phyloP scores from a whole-genome alignment of 2,888 invertebrate species.

The Acanthosepion lycidas region DNA sequence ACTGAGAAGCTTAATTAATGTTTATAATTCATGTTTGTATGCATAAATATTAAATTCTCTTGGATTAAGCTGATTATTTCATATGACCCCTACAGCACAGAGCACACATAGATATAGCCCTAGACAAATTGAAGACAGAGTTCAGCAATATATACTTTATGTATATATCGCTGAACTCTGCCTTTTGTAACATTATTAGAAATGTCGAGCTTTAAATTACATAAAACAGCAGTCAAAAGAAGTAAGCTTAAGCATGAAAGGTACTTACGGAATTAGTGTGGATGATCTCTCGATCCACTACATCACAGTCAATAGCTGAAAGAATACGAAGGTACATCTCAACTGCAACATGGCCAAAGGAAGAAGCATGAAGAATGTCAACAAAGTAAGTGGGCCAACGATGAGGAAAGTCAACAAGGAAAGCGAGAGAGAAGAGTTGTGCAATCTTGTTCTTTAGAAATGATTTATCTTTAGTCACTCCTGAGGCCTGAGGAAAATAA shows the following conservation, averaged over 20 bases:
- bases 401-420: constrained; percentile 77
- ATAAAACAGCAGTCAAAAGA: not conserved
- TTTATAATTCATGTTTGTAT: too few species aligned
- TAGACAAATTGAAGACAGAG: too few species aligned
- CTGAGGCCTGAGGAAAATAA: constrained; percentile 57
- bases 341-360: constrained; percentile 73
- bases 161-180: too few species aligned
- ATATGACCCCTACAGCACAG: too few species aligned
- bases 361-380: constrained; percentile 75
- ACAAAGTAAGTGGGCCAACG: constrained; percentile 78
- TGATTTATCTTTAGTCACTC: constrained; percentile 67
- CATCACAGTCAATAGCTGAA: constrained; percentile 78
- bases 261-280: constrained; percentile 71
- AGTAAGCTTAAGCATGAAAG: not conserved
- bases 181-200: not conserved
- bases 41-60: too few species aligned
- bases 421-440: constrained; percentile 77
- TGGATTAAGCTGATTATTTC: too few species aligned
- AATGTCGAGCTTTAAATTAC: not conserved
- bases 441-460: constrained; percentile 78
- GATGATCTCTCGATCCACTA: constrained; percentile 77
- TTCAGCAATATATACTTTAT: too few species aligned
- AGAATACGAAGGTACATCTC: constrained; percentile 78
- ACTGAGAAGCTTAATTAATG: too few species aligned
- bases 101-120: too few species aligned